A percentile compares a stretch with the other conserved stretches of the same genome.
phyloP scores from a whole-genome alignment of 1,140 invertebrate species.

The Zaprionus davidi region DNA sequence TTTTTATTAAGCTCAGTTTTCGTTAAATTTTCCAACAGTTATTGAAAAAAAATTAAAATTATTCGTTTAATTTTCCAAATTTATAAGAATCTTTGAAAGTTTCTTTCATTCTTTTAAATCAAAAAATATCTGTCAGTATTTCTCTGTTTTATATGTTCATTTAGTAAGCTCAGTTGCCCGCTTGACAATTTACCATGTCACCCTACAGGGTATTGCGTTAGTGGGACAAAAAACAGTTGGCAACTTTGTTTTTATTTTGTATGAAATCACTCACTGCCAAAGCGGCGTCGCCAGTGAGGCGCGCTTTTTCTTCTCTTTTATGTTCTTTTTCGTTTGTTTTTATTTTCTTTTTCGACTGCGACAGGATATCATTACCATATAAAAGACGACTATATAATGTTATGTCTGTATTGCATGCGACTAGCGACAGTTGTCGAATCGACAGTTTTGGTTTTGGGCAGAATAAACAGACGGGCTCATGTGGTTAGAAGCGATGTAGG shows the following conservation, averaged over 20 bases:
- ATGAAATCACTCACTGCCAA: constrained; percentile 65
- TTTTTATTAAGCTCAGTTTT: no score
- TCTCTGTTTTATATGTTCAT: background rate
- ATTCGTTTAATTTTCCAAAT: no score
- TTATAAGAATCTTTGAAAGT: no score
- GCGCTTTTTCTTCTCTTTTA: constrained; percentile 46
- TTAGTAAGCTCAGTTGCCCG: background rate
- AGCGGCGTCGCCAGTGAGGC: constrained; percentile 67
- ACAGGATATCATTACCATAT: constrained; percentile 79
- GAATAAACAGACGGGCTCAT: constrained; percentile 24
- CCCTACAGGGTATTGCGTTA: constrained; percentile 40
- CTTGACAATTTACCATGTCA: no score
- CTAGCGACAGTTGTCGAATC: constrained; percentile 51
- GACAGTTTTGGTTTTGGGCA: constrained; percentile 11
- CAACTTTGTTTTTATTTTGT: constrained; percentile 33
- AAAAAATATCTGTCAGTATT: background rate
- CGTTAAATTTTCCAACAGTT: no score
- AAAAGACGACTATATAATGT: constrained; percentile 52
- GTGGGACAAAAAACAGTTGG: constrained; percentile 27
- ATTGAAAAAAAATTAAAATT: no score
- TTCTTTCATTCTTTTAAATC: no score
- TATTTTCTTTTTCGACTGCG: constrained; percentile 38
- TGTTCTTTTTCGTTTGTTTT: constrained; percentile 41
- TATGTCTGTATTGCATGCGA: constrained; percentile 55
- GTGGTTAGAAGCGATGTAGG: constrained; percentile 21